These are phyloP conservation scores for Proales similis DNA, from an alignment of 1,140 invertebrate genomes.

Conservation along the genomic window DNA sequence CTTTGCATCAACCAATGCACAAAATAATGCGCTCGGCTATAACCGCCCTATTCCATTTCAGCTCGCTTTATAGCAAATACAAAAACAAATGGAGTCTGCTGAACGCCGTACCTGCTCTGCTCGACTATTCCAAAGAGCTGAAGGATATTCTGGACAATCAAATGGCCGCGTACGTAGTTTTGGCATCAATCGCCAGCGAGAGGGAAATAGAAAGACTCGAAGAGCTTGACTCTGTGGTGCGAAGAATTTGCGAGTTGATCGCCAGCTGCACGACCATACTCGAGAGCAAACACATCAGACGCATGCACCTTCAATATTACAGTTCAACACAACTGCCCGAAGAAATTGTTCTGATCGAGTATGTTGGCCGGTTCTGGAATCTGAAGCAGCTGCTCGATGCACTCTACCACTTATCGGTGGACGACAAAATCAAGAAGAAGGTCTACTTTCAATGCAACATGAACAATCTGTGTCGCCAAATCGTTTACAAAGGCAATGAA, in stretches of 20 bases:
- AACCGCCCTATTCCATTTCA: not conserved
- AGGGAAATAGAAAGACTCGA: constrained; percentile 3
- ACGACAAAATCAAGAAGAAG: constrained; percentile 23
- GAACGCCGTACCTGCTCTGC: not conserved
- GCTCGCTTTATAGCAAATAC: not conserved
- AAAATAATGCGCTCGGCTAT: no score
- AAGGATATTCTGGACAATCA: not conserved
- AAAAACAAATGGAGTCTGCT: constrained; percentile 1
- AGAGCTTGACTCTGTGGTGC: not conserved
- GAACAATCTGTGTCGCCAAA: not conserved
- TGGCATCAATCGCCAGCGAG: constrained; percentile 12
- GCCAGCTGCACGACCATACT: no score
- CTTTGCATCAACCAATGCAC: no score
- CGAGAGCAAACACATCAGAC: no score
- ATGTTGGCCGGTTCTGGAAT: no score
- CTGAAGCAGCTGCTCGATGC: constrained; percentile 3
- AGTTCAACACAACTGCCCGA: no score
- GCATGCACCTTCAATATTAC: no score
- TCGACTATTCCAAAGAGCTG: not conserved
- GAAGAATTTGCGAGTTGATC: not conserved
- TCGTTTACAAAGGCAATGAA: constrained; percentile 20
- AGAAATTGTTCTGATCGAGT: no score
- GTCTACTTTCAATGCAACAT: constrained; percentile 12
- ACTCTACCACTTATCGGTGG: not conserved
- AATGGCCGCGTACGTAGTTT: constrained; percentile 11